These are phyloP conservation scores for Dolichotis patagonum DNA, from an alignment of 2,113 vertebrate genomes.

Conservation along the genomic window DNA sequence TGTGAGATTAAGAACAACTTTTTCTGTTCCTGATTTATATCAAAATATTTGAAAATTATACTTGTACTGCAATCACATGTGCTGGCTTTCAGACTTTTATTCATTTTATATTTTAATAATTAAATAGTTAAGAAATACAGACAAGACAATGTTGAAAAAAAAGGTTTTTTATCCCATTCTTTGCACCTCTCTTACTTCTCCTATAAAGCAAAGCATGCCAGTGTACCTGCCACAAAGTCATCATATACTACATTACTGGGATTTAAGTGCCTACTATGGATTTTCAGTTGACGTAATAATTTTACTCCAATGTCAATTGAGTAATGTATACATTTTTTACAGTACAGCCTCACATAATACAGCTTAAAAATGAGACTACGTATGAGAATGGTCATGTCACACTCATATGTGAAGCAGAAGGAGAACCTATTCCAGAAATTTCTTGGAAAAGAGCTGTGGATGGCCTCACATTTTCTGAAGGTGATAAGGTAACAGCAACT, in stretches of 20 bases:
- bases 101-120: not conserved
- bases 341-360: slow-evolving; percentile 99
- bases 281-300: not conserved
- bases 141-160: not conserved
- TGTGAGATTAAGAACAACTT: not conserved
- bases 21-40: not conserved
- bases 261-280: not conserved
- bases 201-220: not conserved
- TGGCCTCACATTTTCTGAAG: slow-evolving; percentile 93
- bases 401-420: slow-evolving; percentile 96
- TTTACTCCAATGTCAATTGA: slow-evolving; percentile 52
- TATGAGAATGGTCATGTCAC: slow-evolving; percentile 94
- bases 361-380: slow-evolving; percentile 96
- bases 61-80: not conserved
- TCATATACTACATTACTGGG: no score
- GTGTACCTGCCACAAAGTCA: fast-evolving
- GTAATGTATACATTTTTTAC: slow-evolving; percentile 88
- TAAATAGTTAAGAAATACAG: not conserved
- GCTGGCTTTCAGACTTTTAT: not conserved
- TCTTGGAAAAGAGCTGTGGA: slow-evolving; percentile 96
- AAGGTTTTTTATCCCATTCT: not conserved
- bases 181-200: not conserved
- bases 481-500: slow-evolving; percentile 92
- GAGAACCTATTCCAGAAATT: slow-evolving; percentile 96
- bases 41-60: not conserved